Evolutionary conservation across 2,113 vertebrate species (phyloP).

Genomic region (Tupaia tana): DNA sequence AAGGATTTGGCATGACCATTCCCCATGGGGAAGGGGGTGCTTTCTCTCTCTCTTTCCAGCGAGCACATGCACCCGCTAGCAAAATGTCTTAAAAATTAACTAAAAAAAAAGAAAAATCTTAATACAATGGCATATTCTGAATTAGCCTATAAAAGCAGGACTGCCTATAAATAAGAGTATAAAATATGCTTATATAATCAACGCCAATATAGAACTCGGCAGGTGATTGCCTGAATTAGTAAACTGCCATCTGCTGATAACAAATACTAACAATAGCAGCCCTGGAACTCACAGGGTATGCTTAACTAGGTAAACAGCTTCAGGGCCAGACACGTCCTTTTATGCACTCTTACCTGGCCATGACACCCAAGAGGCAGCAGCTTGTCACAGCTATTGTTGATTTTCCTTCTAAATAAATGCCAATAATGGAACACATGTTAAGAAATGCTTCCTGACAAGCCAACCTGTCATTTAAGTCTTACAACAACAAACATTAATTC

Average conservation of each 20-base stretch:
- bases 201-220: conserved; percentile 1
- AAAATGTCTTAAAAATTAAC: background rate
- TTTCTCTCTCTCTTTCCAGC: no score
- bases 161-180: background rate
- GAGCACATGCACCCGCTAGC: no score
- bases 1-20: no score
- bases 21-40: no score
- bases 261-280: background rate
- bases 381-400: background rate
- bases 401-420: conserved; percentile 17
- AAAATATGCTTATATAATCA: background rate
- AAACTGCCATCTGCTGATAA: conserved; percentile 38
- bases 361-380: background rate
- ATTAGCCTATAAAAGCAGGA: background rate
- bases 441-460: background rate
- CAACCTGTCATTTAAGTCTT: background rate
- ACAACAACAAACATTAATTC: background rate
- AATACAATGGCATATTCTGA: background rate
- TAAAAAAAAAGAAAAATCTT: background rate
- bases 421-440: background rate
- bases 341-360: background rate
- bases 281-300: background rate
- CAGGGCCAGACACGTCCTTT: background rate
- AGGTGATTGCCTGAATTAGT: conserved; percentile 9
- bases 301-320: background rate